phyloP scores from a whole-genome alignment of 2,797 vertebrate species.

The Malacoctenus gilli region DNA sequence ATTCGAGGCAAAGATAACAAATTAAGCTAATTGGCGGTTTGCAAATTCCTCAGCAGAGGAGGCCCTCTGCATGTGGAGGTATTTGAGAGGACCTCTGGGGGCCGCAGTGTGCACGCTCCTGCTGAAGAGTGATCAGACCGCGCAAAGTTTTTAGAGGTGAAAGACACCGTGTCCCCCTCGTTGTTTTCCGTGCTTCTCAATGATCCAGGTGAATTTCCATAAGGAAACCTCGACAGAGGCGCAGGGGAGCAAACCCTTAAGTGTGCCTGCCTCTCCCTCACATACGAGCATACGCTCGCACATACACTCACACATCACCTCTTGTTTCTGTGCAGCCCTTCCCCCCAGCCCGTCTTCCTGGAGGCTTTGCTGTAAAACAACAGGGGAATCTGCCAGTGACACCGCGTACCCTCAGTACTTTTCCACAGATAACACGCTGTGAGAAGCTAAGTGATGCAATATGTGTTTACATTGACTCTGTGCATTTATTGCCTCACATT shows the following conservation, averaged over 20 bases:
- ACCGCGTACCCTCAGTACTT: constrained; percentile 59
- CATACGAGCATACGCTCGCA: constrained; percentile 6
- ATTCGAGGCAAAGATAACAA: too few relatives aligned
- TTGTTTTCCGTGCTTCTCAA: constrained; percentile 30
- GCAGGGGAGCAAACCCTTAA: constrained; percentile 28
- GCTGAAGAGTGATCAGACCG: background rate
- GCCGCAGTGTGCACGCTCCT: background rate
- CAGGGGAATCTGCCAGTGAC: constrained; percentile 64
- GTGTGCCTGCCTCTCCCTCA: constrained; percentile 19
- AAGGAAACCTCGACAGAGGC: constrained; percentile 18
- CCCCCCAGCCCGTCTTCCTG: constrained; percentile 25
- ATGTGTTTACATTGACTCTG: constrained; percentile 45
- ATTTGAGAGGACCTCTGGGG: background rate
- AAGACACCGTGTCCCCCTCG: background rate
- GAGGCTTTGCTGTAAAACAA: constrained; percentile 70
- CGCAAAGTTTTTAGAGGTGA: background rate
- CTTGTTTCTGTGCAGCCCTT: constrained; percentile 30
- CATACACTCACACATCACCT: constrained; percentile 1
- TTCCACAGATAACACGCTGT: constrained; percentile 66
- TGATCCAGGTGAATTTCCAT: constrained; percentile 29
- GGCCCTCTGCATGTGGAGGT: background rate
- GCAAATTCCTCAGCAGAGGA: background rate
- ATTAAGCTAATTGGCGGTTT: background rate
- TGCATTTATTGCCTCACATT: constrained; percentile 47
- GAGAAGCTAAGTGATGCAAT: constrained; percentile 43